Evolutionary conservation across 2,113 vertebrate genomes (phyloP).

Genomic region (Dasyurus viverrinus): DNA sequence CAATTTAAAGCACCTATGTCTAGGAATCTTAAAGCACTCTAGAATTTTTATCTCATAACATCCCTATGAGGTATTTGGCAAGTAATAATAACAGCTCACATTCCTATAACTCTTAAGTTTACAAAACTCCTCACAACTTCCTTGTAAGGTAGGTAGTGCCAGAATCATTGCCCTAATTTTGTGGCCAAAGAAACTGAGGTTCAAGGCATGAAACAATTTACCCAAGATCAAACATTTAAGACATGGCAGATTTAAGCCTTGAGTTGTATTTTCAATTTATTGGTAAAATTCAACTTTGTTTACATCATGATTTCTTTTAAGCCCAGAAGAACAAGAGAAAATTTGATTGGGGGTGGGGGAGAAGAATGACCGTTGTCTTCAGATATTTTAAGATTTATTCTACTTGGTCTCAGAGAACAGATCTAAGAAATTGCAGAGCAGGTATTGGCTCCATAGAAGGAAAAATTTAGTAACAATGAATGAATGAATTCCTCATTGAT

Average conservation of each 20-base stretch:
- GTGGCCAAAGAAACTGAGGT: background rate
- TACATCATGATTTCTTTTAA: background rate
- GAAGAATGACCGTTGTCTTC: background rate
- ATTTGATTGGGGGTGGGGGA: background rate
- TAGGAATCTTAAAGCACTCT: background rate
- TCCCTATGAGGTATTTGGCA: background rate
- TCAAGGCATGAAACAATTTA: background rate
- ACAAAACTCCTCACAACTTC: background rate
- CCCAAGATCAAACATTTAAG: background rate
- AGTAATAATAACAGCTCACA: background rate
- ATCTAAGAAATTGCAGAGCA: background rate
- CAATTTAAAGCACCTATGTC: background rate
- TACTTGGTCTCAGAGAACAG: background rate
- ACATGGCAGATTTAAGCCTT: background rate
- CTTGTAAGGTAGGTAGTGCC: background rate
- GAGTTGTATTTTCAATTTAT: background rate
- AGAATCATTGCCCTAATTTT: background rate
- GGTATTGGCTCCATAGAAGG: background rate
- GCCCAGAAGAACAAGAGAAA: background rate
- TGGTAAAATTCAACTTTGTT: background rate
- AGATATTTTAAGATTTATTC: background rate
- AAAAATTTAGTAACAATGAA: background rate
- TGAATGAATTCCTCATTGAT: background rate
- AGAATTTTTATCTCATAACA: slow-evolving; percentile 10
- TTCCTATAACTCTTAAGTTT: background rate